Percentiles rank a stretch among this genome's conserved stretches.
phyloP scores from a whole-genome alignment of 2,113 vertebrate genomes.

The Pleuronectes platessa region DNA sequence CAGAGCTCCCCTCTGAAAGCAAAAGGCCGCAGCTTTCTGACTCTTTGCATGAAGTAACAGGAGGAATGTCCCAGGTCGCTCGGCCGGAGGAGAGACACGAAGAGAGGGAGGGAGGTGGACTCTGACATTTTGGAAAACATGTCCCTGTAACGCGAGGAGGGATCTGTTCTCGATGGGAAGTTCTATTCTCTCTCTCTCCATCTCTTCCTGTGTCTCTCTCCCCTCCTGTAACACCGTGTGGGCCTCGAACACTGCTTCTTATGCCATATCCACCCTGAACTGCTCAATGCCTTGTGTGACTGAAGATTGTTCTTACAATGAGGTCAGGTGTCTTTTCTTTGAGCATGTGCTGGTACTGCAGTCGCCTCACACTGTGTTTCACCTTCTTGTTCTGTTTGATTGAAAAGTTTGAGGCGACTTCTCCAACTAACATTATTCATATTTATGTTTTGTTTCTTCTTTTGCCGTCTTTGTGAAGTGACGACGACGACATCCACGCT shows the following conservation, averaged over 20 bases:
- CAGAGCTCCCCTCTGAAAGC: conserved; percentile 7
- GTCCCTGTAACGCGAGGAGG: conserved; percentile 35
- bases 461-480: conserved; percentile 4
- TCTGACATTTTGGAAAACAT: conserved; percentile 49
- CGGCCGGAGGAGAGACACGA: neutral
- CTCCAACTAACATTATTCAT: conserved; percentile 1
- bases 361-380: neutral
- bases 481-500: neutral
- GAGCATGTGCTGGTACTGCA: conserved; percentile 18
- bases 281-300: conserved; percentile 64
- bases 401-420: neutral
- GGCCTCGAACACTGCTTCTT: conserved; percentile 39
- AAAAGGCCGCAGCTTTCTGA: neutral
- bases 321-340: conserved; percentile 21
- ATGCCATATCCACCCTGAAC: conserved; percentile 35
- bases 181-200: neutral
- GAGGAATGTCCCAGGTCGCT: conserved; percentile 32
- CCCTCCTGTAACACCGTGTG: neutral
- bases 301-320: conserved; percentile 54
- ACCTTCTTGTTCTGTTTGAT: conserved; percentile 5
- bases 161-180: neutral
- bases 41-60: conserved; percentile 42
- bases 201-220: neutral
- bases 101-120: neutral
- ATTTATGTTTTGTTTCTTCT: neutral